Base-by-base conservation (phyloP, 2,888 invertebrate species). In the Trachelus stipa region DNA sequence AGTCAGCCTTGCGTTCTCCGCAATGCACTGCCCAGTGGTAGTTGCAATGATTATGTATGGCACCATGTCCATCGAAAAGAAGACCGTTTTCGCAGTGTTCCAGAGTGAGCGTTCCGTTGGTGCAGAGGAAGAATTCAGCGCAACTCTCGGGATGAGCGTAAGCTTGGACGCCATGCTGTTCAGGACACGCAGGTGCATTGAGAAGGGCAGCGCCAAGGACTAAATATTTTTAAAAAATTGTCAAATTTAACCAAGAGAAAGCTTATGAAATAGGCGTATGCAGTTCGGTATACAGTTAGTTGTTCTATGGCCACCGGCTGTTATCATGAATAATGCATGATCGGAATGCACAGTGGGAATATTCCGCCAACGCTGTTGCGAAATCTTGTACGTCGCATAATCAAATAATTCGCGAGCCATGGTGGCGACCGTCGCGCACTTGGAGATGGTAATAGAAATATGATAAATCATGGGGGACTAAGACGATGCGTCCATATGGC, bases 11-110 rank as follows among this genome's bases (percentile, higher is more conserved):
- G 86, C 97, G 94, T 77, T 94, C 92, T 75, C 96, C 97, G 88
- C 98, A 98, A 83, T 97, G 94, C 4, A 96, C 97, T 15, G 96
- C 97, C 98, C 98, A 98, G 92, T 97, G 93, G 92, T 98, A 98
- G 93, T 97, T 97, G 94, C 98, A 98, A 92, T 98, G 97, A 91
- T 98, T 95, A 92, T 98, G 96, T 0, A 97, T 96, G 33, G 95
- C 95, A 1, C 98, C 98, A 88, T 97, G 97, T 79, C 98, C 98
- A 90, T 97, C 97, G 90, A 97, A 98, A 71, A 98, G 93, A 40
- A 98, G 93, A 6, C 98, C 98, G 88, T 98, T 98, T 90, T 97
- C 98, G 88, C 98, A 98, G 37, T 95, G 96, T 91, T 98, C 98
- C 84, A 97, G 94, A 2, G 97, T 97, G 88, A 98, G 92, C 2